phyloP scores from a whole-genome alignment of 1,140 invertebrate species.

The Atopsyche davidsoni region DNA sequence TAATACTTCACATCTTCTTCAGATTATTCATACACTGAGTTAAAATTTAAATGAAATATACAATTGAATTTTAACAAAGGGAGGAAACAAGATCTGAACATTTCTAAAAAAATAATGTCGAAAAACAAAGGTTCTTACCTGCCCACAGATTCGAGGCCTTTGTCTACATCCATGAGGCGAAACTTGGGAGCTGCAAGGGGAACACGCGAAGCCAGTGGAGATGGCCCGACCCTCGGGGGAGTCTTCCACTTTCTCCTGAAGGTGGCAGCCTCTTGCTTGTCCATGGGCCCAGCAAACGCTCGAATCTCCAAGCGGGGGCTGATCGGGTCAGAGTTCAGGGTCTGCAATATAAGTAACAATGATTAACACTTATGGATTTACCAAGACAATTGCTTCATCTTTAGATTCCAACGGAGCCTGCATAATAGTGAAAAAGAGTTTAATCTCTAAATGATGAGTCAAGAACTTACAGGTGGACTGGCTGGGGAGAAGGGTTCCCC shows the following conservation, averaged over 20 bases:
- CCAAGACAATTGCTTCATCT: conserved; percentile 5
- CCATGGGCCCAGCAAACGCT: conserved; percentile 83
- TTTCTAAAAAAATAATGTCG: too few species aligned
- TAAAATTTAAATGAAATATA: too few species aligned
- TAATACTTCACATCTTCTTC: too few species aligned
- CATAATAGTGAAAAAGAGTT: conserved; percentile 9
- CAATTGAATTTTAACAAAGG: too few species aligned
- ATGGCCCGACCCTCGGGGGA: conserved; percentile 50
- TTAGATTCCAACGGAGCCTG: too few species aligned
- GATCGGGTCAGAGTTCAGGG: conserved; percentile 56
- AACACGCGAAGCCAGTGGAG: conserved; percentile 28
- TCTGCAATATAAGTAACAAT: conserved; percentile 47
- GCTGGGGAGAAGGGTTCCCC: conserved; percentile 66
- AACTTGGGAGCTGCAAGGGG: conserved; percentile 36
- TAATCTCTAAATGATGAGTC: too few species aligned
- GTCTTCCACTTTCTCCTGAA: conserved; percentile 79
- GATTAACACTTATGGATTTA: conserved; percentile 7
- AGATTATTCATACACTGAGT: too few species aligned
- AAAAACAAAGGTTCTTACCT: too few species aligned
- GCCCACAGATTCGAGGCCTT: conserved; percentile 78
- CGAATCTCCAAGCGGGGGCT: conserved; percentile 65
- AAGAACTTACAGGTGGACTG: conserved; percentile 56
- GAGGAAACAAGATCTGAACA: too few species aligned
- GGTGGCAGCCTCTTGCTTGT: conserved; percentile 58
- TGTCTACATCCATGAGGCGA: conserved; percentile 68